Base-by-base conservation (phyloP, 2,797 vertebrate genomes). In the Spheniscus humboldti region DNA sequence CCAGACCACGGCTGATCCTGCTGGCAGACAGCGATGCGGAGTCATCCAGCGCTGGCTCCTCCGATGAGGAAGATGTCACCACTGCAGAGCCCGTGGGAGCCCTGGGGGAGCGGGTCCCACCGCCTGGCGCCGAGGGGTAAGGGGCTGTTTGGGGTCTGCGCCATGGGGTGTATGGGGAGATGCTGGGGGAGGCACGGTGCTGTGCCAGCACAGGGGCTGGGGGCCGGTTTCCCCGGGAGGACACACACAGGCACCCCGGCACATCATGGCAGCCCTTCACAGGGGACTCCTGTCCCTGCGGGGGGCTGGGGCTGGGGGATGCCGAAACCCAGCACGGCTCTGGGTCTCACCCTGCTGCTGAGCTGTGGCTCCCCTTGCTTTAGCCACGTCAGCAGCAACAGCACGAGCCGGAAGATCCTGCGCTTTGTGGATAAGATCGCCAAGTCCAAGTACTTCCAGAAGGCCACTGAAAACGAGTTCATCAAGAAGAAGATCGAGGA, bases 401-500 rank as follows among this genome's bases (percentile, higher is more conserved):
- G 98, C 96, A 99, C 99, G 2, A 98, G 99, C 62, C 96, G 98
- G 92, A 98, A 97, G 97, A 99, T 99, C 98, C 98, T 99, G 92
- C 98, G 98, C 97, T 98, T 99, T 35, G 98, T 99, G 87, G 99
- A 99, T 93, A 99, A 99, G 98, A 99, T 99, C 0, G 96, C 99
- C 69, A 99, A 99, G 97, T 99, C 99, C 72, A 99, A 98, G 95
- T 99, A 98, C 88, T 99, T 99, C 97, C 99, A 99, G 98, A 99
- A 97, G 93, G 99, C 99, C 52, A 98, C 99, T 0, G 99, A 99
- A 95, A 99, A 99, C 0, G 99, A 99, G 97, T 99, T 98, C 96
- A 99, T 99, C 89, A 99, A 98, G 96, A 99, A 99, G 98, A 99
- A 99, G 98, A 98, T 99, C 4, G 99, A 99, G 95, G 99, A 99